Base-by-base conservation (phyloP, 2,113 vertebrate genomes). In the Mesocricetus auratus region DNA sequence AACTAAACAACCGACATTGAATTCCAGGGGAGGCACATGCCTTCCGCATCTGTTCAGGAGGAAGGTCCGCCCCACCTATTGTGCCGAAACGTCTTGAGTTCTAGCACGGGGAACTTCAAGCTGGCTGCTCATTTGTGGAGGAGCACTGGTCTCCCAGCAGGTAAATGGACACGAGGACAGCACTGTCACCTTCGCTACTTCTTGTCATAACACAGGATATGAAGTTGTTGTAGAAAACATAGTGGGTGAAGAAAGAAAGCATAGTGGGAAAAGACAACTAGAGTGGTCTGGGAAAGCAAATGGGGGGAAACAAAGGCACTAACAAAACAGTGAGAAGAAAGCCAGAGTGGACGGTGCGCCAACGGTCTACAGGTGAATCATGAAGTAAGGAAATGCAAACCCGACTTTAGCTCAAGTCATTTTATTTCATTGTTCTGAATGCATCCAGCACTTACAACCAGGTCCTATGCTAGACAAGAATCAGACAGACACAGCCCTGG, bases 351-450 rank as follows among this genome's bases (percentile, higher is more conserved):
- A 74, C 5, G 83, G 22, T 75, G 29, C 50, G 39, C n/a, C 60
- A 31, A 78, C 77, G 29, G 2, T 17, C 73, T 71, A 60, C 29
- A 68, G 64, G 45, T 83, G 56, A 95, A 33, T 71, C 50, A 89
- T 62, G 17, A 94, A 69, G n/a, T 56, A 91, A 81, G 47, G 53
- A 86, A 75, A 90, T 36, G 53, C 53, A 87, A 87, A 26, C 77
- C 12, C 62, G 64, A 21, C 39, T 93, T 94, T 82, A 86, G 73
- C 33, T 78, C 82, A 45, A 90, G 17, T 56, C 66, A 24, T 33
- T 60, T 42, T 62, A 89, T 47, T 50, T 47, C 39, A 39, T 47
- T 66, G 73, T 15, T 66, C 68, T 83, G 64, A 64, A 82, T 12
- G 29, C 21, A 86, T 9, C 71, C 64, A 94, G 81, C 88, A 81